Percentiles rank a stretch among this genome's conserved stretches.
phyloP scores from a whole-genome alignment of 1,140 invertebrate species.

The Pygmarrhopalites habei region DNA sequence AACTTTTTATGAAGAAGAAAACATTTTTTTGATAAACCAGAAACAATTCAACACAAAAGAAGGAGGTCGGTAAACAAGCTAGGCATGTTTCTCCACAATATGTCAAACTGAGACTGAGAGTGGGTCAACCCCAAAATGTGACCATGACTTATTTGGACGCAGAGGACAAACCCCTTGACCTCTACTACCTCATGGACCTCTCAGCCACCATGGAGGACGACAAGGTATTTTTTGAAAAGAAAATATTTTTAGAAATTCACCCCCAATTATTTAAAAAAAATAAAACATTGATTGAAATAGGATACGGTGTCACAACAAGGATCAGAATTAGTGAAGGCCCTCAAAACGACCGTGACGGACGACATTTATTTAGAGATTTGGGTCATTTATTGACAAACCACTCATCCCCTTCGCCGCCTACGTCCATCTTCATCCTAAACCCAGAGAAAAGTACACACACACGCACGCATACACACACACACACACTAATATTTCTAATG shows the following conservation, averaged over 20 bases:
- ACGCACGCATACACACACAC: no score
- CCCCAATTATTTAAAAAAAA: neutral
- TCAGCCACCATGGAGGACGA: constrained; percentile 60
- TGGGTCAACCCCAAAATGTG: constrained; percentile 17
- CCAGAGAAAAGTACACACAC: no score
- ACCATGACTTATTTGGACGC: constrained; percentile 21
- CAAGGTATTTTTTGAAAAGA: constrained; percentile 40
- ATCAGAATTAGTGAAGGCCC: constrained; percentile 52
- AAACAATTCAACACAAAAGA: no score
- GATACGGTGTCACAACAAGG: constrained; percentile 21
- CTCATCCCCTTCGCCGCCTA: constrained; percentile 22
- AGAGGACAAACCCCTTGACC: constrained; percentile 51
- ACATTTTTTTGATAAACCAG: no score
- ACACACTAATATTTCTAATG: no score
- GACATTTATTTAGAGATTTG: constrained; percentile 72
- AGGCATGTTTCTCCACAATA: neutral
- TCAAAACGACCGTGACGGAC: constrained; percentile 67
- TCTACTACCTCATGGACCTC: constrained; percentile 62
- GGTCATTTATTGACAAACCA: constrained; percentile 66
- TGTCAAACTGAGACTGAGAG: constrained; percentile 11
- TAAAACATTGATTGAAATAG: constrained; percentile 33
- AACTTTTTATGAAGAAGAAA: no score
- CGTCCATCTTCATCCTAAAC: no score
- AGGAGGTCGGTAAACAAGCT: no score
- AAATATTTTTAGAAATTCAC: neutral